Evolutionary conservation across 2,113 vertebrate species (phyloP).

Genomic region (Stercorarius parasiticus): DNA sequence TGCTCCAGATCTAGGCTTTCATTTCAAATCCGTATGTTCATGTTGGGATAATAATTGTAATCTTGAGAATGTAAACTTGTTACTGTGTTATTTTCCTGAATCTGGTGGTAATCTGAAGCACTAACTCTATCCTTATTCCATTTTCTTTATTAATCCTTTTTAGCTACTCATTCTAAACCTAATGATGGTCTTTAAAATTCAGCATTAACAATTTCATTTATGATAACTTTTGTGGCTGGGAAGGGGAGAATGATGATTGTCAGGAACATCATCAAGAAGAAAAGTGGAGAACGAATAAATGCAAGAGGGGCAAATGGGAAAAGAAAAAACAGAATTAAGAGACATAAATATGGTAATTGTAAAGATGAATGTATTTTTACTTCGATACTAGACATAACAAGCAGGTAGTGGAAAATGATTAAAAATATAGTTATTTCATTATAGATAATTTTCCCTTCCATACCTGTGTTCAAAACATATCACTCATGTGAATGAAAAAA

Average conservation of each 20-base stretch:
- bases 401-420: constrained; percentile 15
- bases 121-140: neutral
- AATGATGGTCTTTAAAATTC: constrained; percentile 43
- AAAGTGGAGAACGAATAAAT: constrained; percentile 32
- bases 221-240: constrained; percentile 4
- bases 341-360: constrained; percentile 56
- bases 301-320: constrained; percentile 22
- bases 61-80: neutral
- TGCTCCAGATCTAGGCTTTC: neutral
- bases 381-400: constrained; percentile 10
- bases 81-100: neutral
- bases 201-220: neutral
- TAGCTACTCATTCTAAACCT: neutral
- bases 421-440: constrained; percentile 36
- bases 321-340: constrained; percentile 27
- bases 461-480: constrained; percentile 30
- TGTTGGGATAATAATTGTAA: neutral
- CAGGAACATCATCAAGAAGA: constrained; percentile 22
- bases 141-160: constrained; percentile 6
- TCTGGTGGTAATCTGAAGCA: neutral
- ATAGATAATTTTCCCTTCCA: neutral
- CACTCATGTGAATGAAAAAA: neutral
- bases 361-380: constrained; percentile 41
- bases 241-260: constrained; percentile 36
- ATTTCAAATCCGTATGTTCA: neutral